These are phyloP conservation scores for Eubucco bourcierii DNA, from an alignment of 2,113 vertebrate species.

Conservation along the genomic window DNA sequence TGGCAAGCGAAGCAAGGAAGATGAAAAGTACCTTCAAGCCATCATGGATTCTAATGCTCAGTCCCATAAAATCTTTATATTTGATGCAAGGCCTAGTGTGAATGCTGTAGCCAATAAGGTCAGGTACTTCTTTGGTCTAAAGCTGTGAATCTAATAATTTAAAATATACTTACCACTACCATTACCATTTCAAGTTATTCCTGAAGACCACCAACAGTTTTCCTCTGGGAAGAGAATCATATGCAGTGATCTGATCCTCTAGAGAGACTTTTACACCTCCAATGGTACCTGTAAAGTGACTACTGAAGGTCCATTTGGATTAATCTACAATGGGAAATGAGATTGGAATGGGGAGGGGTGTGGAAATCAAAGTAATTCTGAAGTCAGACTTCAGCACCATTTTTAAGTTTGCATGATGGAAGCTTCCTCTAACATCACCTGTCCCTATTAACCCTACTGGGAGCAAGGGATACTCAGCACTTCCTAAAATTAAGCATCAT, in stretches of 20 bases:
- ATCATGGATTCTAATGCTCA: conserved; percentile 99
- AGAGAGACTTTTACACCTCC: neutral
- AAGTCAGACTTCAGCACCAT: neutral
- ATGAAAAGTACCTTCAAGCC: conserved; percentile 94
- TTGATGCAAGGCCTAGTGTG: conserved; percentile 93
- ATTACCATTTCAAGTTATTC: neutral
- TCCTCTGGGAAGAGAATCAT: neutral
- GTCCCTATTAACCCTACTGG: neutral
- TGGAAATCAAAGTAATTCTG: neutral
- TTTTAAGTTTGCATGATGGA: neutral
- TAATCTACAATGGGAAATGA: neutral
- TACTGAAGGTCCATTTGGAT: neutral
- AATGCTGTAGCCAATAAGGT: conserved; percentile 98
- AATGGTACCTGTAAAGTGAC: neutral
- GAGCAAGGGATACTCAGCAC: neutral
- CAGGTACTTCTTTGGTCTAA: neutral
- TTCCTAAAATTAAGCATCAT: neutral
- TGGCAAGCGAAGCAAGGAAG: conserved; percentile 93
- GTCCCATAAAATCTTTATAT: conserved; percentile 97
- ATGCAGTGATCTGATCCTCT: neutral
- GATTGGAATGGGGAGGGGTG: neutral
- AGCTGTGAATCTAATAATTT: neutral
- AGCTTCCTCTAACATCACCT: neutral
- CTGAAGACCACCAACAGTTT: neutral
- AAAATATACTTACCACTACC: neutral